phyloP scores from a whole-genome alignment of 2,113 vertebrate genomes.

The Anseranas semipalmata region DNA sequence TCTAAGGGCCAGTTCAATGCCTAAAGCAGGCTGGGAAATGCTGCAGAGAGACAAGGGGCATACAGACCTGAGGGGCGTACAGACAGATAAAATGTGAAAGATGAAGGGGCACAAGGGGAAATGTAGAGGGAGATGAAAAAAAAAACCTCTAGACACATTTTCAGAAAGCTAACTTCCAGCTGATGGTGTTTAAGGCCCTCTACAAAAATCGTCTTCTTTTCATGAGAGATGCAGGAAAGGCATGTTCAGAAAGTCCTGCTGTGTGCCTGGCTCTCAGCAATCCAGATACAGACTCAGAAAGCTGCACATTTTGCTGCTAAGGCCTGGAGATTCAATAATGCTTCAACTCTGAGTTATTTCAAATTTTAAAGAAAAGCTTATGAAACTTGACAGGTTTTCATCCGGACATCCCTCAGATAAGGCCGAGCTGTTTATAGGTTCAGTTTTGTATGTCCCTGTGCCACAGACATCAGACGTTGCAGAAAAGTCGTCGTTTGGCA shows the following conservation, averaged over 20 bases:
- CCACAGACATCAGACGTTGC: neutral
- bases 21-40: neutral
- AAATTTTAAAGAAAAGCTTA: neutral
- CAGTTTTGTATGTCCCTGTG: neutral
- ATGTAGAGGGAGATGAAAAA: neutral
- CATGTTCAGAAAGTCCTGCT: accelerated
- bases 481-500: neutral
- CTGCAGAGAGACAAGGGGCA: neutral
- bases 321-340: neutral
- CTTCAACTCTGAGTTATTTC: neutral
- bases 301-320: neutral
- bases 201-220: neutral
- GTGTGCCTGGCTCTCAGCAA: neutral
- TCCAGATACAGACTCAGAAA: neutral
- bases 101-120: neutral
- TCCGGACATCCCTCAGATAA: neutral
- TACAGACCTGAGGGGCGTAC: neutral
- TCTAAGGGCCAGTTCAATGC: neutral
- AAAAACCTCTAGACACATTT: accelerated
- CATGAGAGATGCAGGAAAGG: neutral
- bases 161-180: neutral
- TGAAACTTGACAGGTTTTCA: neutral
- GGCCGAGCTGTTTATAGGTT: neutral
- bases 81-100: neutral
- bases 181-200: neutral